Evolutionary conservation across 2,797 vertebrate species (phyloP).

Genomic region (Glyptemys insculpta): DNA sequence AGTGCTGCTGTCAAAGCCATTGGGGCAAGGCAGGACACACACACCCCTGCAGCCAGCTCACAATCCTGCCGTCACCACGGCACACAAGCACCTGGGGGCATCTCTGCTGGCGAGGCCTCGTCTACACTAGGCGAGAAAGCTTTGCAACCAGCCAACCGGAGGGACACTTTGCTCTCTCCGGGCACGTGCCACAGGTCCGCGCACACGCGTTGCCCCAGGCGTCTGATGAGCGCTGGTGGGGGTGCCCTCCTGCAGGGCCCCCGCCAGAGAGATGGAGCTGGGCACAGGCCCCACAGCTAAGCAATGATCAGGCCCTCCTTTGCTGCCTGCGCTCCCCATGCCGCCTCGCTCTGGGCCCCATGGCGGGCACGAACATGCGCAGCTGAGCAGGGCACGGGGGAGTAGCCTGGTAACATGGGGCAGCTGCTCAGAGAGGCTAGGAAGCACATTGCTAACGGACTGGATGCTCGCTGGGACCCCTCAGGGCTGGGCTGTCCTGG

Average conservation of each 20-base stretch:
- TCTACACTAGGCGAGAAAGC: background rate
- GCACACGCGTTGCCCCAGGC: background rate
- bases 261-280: background rate
- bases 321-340: background rate
- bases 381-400: background rate
- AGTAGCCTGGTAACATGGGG: background rate
- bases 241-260: background rate
- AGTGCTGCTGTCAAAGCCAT: background rate
- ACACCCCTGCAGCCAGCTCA: background rate
- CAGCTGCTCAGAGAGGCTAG: background rate
- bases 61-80: background rate
- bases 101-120: background rate
- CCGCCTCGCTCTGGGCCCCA: too few species aligned
- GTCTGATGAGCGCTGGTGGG: background rate
- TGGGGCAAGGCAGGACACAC: background rate
- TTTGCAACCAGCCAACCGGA: background rate
- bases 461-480: background rate
- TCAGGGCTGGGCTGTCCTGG: background rate
- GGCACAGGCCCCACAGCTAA: background rate
- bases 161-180: background rate
- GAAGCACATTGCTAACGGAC: background rate
- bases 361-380: accelerated
- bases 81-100: background rate
- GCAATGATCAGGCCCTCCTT: background rate
- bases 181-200: too few species aligned